Percentiles rank a stretch among this genome's conserved stretches.
Evolutionary conservation across 2,113 vertebrate species (phyloP).

Genomic region (Oplegnathus fasciatus): DNA sequence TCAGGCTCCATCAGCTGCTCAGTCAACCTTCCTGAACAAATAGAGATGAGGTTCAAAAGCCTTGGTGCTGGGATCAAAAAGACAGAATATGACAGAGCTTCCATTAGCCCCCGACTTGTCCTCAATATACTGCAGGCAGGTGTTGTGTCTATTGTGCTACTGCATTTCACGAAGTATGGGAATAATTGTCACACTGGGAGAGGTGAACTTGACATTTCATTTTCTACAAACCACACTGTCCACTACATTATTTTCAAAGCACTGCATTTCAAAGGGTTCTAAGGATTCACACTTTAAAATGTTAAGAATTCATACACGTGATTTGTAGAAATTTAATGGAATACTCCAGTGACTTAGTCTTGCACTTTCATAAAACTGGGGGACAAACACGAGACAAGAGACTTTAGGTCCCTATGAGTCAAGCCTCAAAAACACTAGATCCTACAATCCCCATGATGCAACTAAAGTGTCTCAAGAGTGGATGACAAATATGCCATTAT

Average conservation of each 20-base stretch:
- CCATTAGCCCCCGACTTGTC: slow-evolving; percentile 8
- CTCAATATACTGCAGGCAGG: neutral
- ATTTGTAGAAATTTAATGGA: neutral
- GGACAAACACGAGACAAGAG: too few species aligned
- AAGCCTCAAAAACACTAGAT: neutral
- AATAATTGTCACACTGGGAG: neutral
- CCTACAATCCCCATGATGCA: neutral
- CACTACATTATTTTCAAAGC: neutral
- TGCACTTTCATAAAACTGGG: neutral
- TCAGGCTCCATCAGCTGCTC: slow-evolving; percentile 49
- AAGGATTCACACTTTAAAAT: neutral
- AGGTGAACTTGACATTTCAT: neutral
- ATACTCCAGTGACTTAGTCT: neutral
- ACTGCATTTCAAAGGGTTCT: neutral
- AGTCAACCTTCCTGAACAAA: slow-evolving; percentile 39
- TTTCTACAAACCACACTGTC: neutral
- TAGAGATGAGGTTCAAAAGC: slow-evolving; percentile 26
- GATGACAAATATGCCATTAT: too few species aligned
- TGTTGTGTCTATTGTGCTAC: neutral
- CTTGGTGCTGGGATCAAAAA: slow-evolving; percentile 26
- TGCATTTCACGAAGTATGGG: neutral
- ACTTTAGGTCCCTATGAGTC: neutral
- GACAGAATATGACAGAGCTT: slow-evolving; percentile 18
- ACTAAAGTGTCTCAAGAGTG: neutral
- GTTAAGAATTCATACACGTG: neutral